A percentile compares a stretch with the other conserved stretches of the same genome.
phyloP scores from a whole-genome alignment of 2,797 vertebrate species.

The Intellagama lesueurii region DNA sequence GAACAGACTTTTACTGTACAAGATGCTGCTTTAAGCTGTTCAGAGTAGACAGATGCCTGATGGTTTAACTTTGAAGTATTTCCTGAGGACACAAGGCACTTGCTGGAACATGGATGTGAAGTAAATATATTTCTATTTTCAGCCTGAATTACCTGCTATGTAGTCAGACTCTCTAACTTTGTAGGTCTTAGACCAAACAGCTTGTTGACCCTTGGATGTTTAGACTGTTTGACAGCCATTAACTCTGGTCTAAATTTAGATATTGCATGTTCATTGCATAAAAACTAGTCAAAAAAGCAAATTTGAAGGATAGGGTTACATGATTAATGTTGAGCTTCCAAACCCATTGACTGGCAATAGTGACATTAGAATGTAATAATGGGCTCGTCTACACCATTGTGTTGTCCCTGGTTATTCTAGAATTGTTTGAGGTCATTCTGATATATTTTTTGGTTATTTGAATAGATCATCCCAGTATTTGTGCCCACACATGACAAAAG shows the following conservation, averaged over 20 bases:
- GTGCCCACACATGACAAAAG: no score
- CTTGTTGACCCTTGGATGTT: background rate
- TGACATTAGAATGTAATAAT: background rate
- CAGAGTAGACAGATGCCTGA: background rate
- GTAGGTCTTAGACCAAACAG: background rate
- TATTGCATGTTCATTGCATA: background rate
- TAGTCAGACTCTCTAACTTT: conserved; percentile 12
- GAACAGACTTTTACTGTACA: background rate
- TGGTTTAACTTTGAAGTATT: conserved; percentile 26
- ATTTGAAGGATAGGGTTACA: background rate
- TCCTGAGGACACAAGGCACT: background rate
- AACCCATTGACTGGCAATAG: background rate
- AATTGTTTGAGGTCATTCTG: no score
- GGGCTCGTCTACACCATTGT: no score
- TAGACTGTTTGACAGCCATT: background rate
- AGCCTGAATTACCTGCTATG: background rate
- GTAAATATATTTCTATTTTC: background rate
- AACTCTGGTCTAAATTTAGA: background rate
- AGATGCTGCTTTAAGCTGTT: conserved; percentile 26
- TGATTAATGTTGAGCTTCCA: background rate
- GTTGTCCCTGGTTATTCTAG: no score
- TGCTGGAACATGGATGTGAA: conserved; percentile 40
- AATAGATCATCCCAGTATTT: no score
- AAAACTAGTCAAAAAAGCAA: background rate
- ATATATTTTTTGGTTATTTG: no score